Base-by-base conservation (phyloP, 2,797 vertebrate genomes). In the Adrianichthys oophorus region DNA sequence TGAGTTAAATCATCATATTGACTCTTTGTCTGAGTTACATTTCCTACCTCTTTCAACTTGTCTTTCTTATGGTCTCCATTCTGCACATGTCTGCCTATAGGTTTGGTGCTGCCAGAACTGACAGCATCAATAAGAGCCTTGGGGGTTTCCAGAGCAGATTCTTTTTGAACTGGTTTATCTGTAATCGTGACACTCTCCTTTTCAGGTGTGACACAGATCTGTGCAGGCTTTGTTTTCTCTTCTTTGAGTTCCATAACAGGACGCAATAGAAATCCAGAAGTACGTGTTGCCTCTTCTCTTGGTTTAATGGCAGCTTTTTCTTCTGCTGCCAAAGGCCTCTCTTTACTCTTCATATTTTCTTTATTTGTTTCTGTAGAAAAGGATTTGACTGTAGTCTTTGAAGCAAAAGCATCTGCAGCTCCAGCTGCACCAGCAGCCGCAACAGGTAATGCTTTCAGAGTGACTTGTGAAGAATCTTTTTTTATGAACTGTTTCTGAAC, bases 371-470 rank as follows among this genome's bases (percentile, higher is more conserved):
- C 79, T 18, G 46, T 56, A 46, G 62, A 4, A 21, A 62, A 58
- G 7, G 76, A 55, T 56, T 74, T 77, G 44, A 42, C 21, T 56
- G 61, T 19, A 56, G 72, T 61, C 56, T 79, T 80, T 82, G 78
- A 80, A 78, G 68, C 42, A 57, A 65, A 51, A 72, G 43, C 78
- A 78, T 70, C 82, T 76, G 70, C 52, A 65, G 72, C 65, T 49
- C 24, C 60, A 57, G 72, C 63, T 49, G 26, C 60, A 57, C 68
- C 41, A 4, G 52, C 65, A 68, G 78, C 59, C 63, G 62, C 45
- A 48, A 55, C 66, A 49, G 51, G 18, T 68, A 79, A 66, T 74
- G 79, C 54, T 32, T 54, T 68, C 54, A 65, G 40, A 56, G 50
- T 40, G 17, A 60, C 76, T 78, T 66, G 76, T 17, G 68, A 57